Evolutionary conservation across 1,140 invertebrate genomes (phyloP).

Genomic region (Theocolax elegans): DNA sequence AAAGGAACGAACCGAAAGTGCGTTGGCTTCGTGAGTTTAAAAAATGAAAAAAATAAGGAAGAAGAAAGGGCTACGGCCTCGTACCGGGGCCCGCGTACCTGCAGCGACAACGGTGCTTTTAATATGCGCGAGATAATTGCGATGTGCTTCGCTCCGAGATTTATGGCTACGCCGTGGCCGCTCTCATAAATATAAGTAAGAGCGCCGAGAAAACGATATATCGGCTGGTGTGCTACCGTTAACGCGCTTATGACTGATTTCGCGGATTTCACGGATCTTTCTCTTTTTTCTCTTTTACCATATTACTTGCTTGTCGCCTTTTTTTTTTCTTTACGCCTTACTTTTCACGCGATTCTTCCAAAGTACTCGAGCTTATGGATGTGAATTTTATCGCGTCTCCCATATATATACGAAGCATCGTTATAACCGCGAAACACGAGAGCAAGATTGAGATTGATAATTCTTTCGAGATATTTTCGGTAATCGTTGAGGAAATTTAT

Average conservation of each 20-base stretch:
- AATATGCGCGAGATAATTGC: constrained; percentile 65
- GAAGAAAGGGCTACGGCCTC: background rate
- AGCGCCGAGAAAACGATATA: constrained; percentile 27
- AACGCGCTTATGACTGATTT: constrained; percentile 14
- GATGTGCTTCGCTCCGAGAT: constrained; percentile 58
- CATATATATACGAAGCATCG: too few species aligned
- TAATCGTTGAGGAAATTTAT: background rate
- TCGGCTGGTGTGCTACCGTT: constrained; percentile 50
- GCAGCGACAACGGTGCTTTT: constrained; percentile 55
- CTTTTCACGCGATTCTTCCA: background rate
- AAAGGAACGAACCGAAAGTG: too few species aligned
- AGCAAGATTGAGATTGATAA: constrained; percentile 1
- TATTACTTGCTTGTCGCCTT: background rate
- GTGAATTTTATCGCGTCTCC: constrained; percentile 3
- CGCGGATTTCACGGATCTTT: background rate
- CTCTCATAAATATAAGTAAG: constrained; percentile 56
- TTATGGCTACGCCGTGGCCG: constrained; percentile 56
- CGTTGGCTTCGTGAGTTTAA: too few species aligned
- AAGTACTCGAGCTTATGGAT: too few species aligned
- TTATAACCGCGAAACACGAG: background rate
- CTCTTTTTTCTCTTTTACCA: background rate
- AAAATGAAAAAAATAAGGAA: too few species aligned
- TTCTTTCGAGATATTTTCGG: background rate
- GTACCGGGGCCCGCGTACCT: background rate
- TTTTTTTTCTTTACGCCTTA: background rate